Conservation (phyloP, 2,888 invertebrate species). For the Agonopterix arenella region DNA sequence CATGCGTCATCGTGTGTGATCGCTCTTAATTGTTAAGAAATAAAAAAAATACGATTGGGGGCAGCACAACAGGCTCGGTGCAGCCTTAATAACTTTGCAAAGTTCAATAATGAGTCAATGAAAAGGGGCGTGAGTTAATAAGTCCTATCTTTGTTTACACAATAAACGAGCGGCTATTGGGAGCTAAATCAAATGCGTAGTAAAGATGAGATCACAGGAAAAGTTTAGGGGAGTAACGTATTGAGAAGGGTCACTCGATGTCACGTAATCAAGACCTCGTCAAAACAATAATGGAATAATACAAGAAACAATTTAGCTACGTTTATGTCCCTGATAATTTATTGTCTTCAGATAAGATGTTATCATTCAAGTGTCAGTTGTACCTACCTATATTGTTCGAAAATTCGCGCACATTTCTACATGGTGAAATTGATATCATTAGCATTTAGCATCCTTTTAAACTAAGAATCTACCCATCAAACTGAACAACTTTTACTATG, state of each 20-base stretch:
- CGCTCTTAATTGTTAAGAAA: too few relatives aligned
- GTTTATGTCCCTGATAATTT: conserved; percentile 33
- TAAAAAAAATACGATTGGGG: too few relatives aligned
- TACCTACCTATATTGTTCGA: too few relatives aligned
- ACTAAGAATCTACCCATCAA: too few relatives aligned
- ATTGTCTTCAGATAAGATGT: conserved; percentile 17
- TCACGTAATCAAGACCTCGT: conserved; percentile 40
- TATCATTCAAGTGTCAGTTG: too few relatives aligned
- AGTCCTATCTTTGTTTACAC: conserved; percentile 22
- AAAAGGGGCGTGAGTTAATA: conserved; percentile 25
- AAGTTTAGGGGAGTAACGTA: conserved; percentile 57
- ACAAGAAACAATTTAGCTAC: conserved; percentile 50
- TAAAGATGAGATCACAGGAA: conserved; percentile 62
- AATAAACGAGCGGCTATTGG: conserved; percentile 14
- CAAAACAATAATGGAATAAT: conserved; percentile 64
- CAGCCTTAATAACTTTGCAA: neutral
- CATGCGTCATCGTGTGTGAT: too few relatives aligned
- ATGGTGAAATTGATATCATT: too few relatives aligned
- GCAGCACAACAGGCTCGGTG: too few relatives aligned
- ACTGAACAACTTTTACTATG: too few relatives aligned
- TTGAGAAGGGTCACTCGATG: conserved; percentile 43
- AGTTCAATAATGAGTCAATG: conserved; percentile 20
- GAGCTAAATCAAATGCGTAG: conserved; percentile 27
- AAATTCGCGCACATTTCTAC: too few relatives aligned
- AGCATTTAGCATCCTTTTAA: too few relatives aligned